A percentile compares a stretch with the other conserved stretches of the same genome.
These are phyloP conservation scores for Phainopepla nitens DNA, from an alignment of 2,113 vertebrate genomes.

Conservation along the genomic window DNA sequence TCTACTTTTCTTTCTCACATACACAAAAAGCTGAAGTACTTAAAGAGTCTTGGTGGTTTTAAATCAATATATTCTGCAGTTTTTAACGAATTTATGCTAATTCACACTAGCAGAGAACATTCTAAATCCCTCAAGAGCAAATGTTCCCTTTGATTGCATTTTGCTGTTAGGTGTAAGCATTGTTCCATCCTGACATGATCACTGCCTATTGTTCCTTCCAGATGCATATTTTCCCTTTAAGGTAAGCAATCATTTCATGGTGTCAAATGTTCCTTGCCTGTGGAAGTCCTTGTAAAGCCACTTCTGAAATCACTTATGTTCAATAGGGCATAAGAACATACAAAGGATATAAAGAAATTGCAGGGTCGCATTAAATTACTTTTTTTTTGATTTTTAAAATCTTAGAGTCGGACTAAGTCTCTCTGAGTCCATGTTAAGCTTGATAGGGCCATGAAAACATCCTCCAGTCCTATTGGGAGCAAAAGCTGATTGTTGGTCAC, in stretches of 20 bases:
- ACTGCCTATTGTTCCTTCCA: neutral
- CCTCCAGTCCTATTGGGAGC: neutral
- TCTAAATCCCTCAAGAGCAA: neutral
- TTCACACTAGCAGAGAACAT: neutral
- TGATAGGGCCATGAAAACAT: neutral
- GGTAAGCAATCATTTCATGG: neutral
- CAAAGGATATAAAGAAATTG: neutral
- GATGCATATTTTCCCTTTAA: neutral
- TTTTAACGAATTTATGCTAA: constrained; percentile 36
- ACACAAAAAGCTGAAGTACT: neutral
- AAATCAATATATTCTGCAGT: neutral
- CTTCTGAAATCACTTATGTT: neutral
- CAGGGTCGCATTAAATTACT: neutral
- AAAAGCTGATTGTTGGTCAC: neutral
- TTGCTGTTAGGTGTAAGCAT: neutral
- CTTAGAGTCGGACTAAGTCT: neutral
- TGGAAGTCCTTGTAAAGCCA: neutral
- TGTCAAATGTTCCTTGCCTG: neutral
- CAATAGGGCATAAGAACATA: neutral
- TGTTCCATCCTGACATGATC: neutral
- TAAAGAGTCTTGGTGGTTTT: neutral
- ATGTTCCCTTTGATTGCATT: constrained; percentile 2
- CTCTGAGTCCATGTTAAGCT: neutral
- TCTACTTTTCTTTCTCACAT: neutral
- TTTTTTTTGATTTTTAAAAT: neutral